These are phyloP conservation scores for Bathynomus jamesi DNA, from an alignment of 1,140 invertebrate species.

Conservation along the genomic window DNA sequence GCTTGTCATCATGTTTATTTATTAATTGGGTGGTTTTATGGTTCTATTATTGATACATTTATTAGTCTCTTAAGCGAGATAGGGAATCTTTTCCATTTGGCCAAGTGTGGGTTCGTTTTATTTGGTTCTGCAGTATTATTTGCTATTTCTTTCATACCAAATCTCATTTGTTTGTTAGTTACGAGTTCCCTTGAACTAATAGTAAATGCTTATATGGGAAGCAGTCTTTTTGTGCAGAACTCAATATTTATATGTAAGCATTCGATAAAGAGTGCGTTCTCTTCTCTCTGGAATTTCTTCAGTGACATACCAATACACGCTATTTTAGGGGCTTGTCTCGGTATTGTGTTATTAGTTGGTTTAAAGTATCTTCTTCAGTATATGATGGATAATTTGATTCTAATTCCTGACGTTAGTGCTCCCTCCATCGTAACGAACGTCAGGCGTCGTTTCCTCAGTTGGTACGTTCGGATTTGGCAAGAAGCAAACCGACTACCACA, in stretches of 20 bases:
- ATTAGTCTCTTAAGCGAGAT: neutral
- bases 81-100: conserved; percentile 7
- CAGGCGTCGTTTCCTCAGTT: conserved; percentile 16
- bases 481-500: conserved; percentile 9
- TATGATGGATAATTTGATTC: conserved; percentile 26
- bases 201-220: conserved; percentile 13
- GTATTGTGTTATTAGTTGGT: conserved; percentile 13
- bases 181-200: conserved; percentile 8
- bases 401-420: conserved; percentile 20
- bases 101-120: conserved; percentile 21
- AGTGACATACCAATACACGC: conserved; percentile 21
- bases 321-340: conserved; percentile 14
- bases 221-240: conserved; percentile 11
- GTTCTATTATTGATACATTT: neutral
- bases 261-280: neutral
- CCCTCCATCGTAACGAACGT: conserved; percentile 6
- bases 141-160: conserved; percentile 14
- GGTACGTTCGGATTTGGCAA: conserved; percentile 11
- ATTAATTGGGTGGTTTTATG: conserved; percentile 14
- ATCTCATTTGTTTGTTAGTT: conserved; percentile 18
- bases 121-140: conserved; percentile 26
- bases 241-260: neutral
- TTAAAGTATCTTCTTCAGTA: conserved; percentile 17
- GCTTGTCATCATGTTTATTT: conserved; percentile 10
- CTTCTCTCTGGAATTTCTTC: conserved; percentile 8